Evolutionary conservation across 2,888 invertebrate genomes (phyloP), one percentile per base, ranked within the genome.

Genomic region (Drosophila lutescens): DNA sequence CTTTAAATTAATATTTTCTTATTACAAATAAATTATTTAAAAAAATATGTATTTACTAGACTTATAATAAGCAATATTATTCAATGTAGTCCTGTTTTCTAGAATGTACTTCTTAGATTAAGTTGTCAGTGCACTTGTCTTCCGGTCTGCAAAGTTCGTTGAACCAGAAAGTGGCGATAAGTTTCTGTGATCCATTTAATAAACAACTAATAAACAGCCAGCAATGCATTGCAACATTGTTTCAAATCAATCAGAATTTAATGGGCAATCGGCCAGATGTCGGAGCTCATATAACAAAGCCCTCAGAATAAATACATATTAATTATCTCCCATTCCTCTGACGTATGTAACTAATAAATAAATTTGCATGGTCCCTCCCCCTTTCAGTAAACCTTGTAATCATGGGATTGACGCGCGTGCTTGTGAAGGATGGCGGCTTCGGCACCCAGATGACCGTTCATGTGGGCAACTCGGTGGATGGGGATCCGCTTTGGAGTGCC

Each of bases 401-500:
- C 50, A 91, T 91, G 91, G 84, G 78, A 20, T 69, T 80, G 49
- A 84, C 81, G 60, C 89, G 92, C 49, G 88, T 94, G 40, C 92
- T 94, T 69, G 93, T 94, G 50, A 91, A 94, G 85, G 95, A 94
- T 81, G 97, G 97, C 0, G 97, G 97, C 4, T 97, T 97, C 91
- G 96, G 96, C 12, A 95, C 96, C 9, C 97, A 97, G 91, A 93
- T 97, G 78, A 95, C 95, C 2, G 95, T 95, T 54, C 95, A 96
- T 91, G 95, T 96, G 20, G 94, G 95, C 0, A 94, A 95, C 77
- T 94, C 94, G 60, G 95, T 97, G 65, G 96, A 97, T 90, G 96
- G 96, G 0, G 97, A 98, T 91, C 97, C 97, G 0, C 92, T 98
- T 36, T 98, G 98, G 98, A 97, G 97, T 87, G 95, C 97, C 6